A percentile compares a stretch with the other conserved stretches of the same genome.
Evolutionary conservation across 1,140 invertebrate genomes (phyloP).

Genomic region (Diuraphis noxia): DNA sequence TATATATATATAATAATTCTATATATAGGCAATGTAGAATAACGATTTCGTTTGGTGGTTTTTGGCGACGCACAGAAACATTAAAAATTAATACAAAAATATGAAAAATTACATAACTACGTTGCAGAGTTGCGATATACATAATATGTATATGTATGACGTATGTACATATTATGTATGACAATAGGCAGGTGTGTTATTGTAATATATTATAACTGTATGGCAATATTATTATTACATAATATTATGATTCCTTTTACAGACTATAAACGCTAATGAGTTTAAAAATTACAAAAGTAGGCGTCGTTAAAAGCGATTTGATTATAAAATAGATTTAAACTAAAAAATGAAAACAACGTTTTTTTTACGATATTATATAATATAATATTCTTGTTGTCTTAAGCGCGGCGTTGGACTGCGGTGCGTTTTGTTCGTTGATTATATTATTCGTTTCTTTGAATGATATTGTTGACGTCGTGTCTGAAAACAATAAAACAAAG

Average conservation of each 20-base stretch:
- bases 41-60: neutral
- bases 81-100: constrained; percentile 3
- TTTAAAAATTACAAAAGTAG: neutral
- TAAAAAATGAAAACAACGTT: too few relatives aligned
- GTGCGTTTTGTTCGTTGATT: neutral
- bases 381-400: neutral
- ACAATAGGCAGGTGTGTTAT: neutral
- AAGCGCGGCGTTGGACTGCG: neutral
- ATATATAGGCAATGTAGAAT: neutral
- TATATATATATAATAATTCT: neutral
- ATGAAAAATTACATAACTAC: neutral
- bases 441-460: neutral
- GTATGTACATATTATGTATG: too few relatives aligned
- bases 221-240: neutral
- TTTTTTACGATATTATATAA: neutral
- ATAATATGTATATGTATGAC: too few relatives aligned
- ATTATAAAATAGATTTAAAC: neutral
- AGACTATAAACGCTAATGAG: constrained; percentile 1
- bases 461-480: constrained; percentile 18
- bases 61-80: neutral
- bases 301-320: constrained; percentile 26
- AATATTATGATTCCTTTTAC: neutral
- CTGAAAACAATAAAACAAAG: constrained; percentile 19
- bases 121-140: neutral
- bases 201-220: neutral